Conservation (phyloP, 2,113 vertebrate species). For the Shinisaurus crocodilurus region DNA sequence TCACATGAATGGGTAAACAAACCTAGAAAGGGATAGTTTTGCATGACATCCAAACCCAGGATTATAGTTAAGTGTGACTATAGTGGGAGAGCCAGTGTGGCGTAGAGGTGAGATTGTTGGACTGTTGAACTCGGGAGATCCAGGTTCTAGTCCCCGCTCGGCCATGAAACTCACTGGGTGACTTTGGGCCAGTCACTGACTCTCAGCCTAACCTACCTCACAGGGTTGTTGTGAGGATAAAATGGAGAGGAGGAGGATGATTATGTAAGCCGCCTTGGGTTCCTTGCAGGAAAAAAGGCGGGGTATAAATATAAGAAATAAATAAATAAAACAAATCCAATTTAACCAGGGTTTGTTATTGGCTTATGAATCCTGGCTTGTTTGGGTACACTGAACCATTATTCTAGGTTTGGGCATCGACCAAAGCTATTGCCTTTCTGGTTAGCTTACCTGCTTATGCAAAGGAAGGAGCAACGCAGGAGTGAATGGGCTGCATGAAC, state of each 20-base stretch:
- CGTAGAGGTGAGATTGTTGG: no score
- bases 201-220: no score
- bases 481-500: background rate
- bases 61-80: background rate
- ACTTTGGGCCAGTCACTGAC: no score
- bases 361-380: background rate
- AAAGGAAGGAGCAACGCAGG: background rate
- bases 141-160: no score
- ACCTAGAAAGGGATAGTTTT: background rate
- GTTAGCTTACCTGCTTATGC: background rate
- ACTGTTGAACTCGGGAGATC: no score
- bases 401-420: background rate
- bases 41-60: background rate
- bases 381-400: background rate
- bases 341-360: background rate
- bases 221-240: no score
- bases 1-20: background rate
- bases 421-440: background rate
- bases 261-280: no score
- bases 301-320: no score
- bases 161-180: no score
- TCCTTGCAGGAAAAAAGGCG: no score
- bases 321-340: background rate
- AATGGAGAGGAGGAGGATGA: no score
- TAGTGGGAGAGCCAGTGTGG: no score